A percentile compares a stretch with the other conserved stretches of the same genome.
These are phyloP conservation scores for Ericerus pela DNA, from an alignment of 1,140 invertebrate genomes.

Conservation along the genomic window DNA sequence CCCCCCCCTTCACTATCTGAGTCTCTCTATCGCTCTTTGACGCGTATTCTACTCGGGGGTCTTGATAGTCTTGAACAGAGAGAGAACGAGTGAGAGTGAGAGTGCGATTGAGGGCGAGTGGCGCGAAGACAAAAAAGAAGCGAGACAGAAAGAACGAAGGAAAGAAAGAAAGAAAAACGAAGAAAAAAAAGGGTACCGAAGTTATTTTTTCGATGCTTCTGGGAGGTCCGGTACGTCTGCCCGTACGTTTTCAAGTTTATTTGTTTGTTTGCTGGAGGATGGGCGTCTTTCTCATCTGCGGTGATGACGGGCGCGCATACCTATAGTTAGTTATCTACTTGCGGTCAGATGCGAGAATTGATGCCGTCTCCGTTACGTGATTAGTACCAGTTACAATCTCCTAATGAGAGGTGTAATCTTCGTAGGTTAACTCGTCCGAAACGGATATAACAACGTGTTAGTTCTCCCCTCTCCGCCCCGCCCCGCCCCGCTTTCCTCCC, in stretches of 20 bases:
- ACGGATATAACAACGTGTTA: slow-evolving; percentile 4
- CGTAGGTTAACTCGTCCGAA: slow-evolving; percentile 9
- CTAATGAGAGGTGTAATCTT: slow-evolving; percentile 12
- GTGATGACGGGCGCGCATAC: slow-evolving; percentile 10
- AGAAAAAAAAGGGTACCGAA: slow-evolving; percentile 2
- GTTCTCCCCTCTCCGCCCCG: neutral
- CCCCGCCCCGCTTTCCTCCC: neutral
- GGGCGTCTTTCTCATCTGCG: slow-evolving; percentile 5
- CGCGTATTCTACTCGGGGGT: too few species aligned
- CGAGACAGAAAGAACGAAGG: too few species aligned
- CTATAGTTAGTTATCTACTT: slow-evolving; percentile 12
- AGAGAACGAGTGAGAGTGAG: too few species aligned
- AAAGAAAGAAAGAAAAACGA: too few species aligned
- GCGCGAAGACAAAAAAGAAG: too few species aligned
- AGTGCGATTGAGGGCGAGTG: too few species aligned
- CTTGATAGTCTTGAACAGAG: too few species aligned
- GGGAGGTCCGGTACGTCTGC: slow-evolving; percentile 6
- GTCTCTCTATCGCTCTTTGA: too few species aligned
- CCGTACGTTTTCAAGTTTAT: slow-evolving; percentile 7
- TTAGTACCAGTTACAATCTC: slow-evolving; percentile 11
- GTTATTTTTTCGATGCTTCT: slow-evolving; percentile 7
- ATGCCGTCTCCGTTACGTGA: slow-evolving; percentile 3
- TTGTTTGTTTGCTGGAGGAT: slow-evolving; percentile 7
- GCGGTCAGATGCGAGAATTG: slow-evolving; percentile 10
- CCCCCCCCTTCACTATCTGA: too few species aligned